Evolutionary conservation across 2,797 vertebrate species (phyloP).

Genomic region (Acanthiza pusilla): DNA sequence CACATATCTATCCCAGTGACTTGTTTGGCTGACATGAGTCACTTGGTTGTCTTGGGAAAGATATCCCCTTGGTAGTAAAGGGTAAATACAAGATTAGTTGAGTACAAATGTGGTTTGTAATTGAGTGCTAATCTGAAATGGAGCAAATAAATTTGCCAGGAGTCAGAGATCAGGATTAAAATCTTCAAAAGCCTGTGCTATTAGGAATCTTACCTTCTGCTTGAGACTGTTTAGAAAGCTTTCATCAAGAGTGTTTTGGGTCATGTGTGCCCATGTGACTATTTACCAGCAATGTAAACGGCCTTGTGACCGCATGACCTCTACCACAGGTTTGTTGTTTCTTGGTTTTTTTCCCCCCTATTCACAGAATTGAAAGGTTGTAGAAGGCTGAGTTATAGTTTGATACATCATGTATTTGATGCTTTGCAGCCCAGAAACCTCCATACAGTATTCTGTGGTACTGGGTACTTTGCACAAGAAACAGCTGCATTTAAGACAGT

Average conservation of each 20-base stretch:
- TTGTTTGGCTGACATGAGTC: not conserved
- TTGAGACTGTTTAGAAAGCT: not conserved
- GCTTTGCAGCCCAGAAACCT: not conserved
- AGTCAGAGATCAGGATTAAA: not conserved
- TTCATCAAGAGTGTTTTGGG: not conserved
- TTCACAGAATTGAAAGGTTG: not conserved
- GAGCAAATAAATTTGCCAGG: not conserved
- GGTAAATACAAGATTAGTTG: not conserved
- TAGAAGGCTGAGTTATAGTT: not conserved
- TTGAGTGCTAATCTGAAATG: not conserved
- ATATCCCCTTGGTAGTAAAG: not conserved
- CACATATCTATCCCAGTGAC: not conserved
- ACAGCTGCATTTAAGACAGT: not conserved
- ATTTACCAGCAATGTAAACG: not conserved
- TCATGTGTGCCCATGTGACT: not conserved
- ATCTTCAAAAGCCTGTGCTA: not conserved
- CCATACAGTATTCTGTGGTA: not conserved
- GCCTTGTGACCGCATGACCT: not conserved
- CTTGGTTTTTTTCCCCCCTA: rapidly evolving
- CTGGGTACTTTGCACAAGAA: not conserved
- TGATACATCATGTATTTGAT: not conserved
- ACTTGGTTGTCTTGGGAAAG: not conserved
- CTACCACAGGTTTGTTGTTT: not conserved
- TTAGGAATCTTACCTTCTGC: not conserved
- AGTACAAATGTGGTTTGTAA: not conserved